Evolutionary conservation across 2,797 vertebrate species (phyloP), one percentile per base, ranked within the genome.

Genomic region (Agapornis canus): DNA sequence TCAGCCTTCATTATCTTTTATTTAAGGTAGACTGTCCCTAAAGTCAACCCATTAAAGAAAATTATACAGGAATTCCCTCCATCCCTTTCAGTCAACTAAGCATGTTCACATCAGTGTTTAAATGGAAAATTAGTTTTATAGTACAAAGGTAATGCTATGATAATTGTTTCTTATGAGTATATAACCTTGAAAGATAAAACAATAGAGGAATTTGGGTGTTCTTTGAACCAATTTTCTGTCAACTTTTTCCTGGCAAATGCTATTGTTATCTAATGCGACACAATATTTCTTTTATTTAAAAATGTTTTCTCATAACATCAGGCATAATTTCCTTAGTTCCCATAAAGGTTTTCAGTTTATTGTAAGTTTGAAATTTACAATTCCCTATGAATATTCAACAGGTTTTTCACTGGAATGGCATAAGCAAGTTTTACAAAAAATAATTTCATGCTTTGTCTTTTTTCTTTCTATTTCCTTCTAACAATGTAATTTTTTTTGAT

Each of bases 61-160:
- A 91, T 93, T 95, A 92, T 76, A 21, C 59, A 39, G 80, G 26
- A 39, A 85, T 95, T 96, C 94, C 43, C 42, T 96, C 40, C 47
- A 80, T 86, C 68, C 21, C 20, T 96, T 97, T 97, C 83, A 94
- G 84, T 90, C 86, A 90, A 43, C 54, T 91, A 47, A 71, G 47
- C 72, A 87, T 90, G n/a, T 81, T 97, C 91, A 92, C 47, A 77
- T 94, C 76, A 85, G 26, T 93, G 64, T 63, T 95, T 76, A 97
- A 96, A 94, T 54, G 95, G 66, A 63, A 97, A 95, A 97, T 95
- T 91, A 93, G 43, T 78, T 97, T 97, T 86, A 84, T 68, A 93
- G 52, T 61, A 60, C 35, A 75, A 87, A 64, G 51, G 42, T 90
- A 93, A 97, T 96, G 85, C 84, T 89, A 96, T 86, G 72, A 92